phyloP scores from a whole-genome alignment of 2,797 vertebrate genomes.

The Telmatherina bonti region DNA sequence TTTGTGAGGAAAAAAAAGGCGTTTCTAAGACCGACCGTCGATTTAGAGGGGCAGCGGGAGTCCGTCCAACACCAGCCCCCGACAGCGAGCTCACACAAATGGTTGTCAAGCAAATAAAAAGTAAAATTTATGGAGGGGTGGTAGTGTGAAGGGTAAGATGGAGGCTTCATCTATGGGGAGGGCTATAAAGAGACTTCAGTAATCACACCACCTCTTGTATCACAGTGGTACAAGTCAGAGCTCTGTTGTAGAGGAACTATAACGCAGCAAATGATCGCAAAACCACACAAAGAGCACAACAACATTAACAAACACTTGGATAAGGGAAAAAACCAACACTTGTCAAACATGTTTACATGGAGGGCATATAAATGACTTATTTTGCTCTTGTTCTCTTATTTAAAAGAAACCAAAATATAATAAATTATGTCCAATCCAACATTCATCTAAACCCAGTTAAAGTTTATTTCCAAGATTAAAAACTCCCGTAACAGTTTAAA shows the following conservation, averaged over 20 bases:
- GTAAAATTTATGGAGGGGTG: slow-evolving; percentile 81
- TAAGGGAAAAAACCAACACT: slow-evolving; percentile 60
- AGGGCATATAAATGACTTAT: slow-evolving; percentile 40
- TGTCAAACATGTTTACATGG: slow-evolving; percentile 55
- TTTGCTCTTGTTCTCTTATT: slow-evolving; percentile 59
- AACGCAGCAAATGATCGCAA: slow-evolving; percentile 72
- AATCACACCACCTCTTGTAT: slow-evolving; percentile 78
- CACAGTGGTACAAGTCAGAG: slow-evolving; percentile 74
- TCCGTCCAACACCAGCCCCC: slow-evolving; percentile 75
- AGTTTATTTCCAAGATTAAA: slow-evolving; percentile 16
- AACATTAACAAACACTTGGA: slow-evolving; percentile 58
- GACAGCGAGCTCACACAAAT: slow-evolving; percentile 78
- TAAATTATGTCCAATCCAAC: slow-evolving; percentile 3
- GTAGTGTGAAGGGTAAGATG: slow-evolving; percentile 63
- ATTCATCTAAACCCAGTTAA: slow-evolving; percentile 12
- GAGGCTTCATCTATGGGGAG: slow-evolving; percentile 67
- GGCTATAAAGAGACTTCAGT: slow-evolving; percentile 77
- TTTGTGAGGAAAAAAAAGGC: slow-evolving; percentile 74
- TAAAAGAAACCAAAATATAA: slow-evolving; percentile 46
- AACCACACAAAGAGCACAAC: slow-evolving; percentile 77
- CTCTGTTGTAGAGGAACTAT: slow-evolving; percentile 63
- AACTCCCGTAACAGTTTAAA: slow-evolving; percentile 8
- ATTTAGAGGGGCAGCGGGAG: slow-evolving; percentile 76
- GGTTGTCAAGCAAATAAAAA: slow-evolving; percentile 84
- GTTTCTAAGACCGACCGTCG: slow-evolving; percentile 72